Evolutionary conservation across 2,888 invertebrate genomes (phyloP), one percentile per base, ranked within the genome.

Genomic region (Priapulus caudatus): DNA sequence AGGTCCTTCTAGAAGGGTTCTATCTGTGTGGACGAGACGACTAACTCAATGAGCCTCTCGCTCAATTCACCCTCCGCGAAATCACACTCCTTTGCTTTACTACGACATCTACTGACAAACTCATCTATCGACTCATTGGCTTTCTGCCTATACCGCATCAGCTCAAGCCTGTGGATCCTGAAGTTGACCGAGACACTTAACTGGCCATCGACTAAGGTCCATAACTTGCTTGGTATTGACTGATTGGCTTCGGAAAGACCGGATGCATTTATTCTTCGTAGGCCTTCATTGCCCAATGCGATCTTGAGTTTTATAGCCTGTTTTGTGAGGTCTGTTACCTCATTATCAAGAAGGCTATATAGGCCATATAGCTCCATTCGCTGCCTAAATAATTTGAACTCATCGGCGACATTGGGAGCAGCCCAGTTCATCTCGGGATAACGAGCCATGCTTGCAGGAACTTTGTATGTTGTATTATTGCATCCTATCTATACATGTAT

Each of bases 91-190:
- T 45, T 23, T 16, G 55, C 52, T 16, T 45, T 19, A 1, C 46
- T 52, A 3, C 33, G 18, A n/a, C 23, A 23, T 22, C 53, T 21
- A 16, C 23, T 53, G 4, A 51, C 43, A 23, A 53, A 53, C 15
- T 56, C 45, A 43, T 55, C 55, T 4, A 56, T 43, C n/a, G 23
- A 19, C 20, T 56, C 52, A 2, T 50, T 46, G 15, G 20, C 19
- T 21, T 45, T 48, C 22, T 57, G 52, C 10, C n/a, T n/a, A n/a
- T n/a, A n/a, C n/a, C n/a, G n/a, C 52, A 46, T 50, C 20, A 56
- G 45, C 10, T 57, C 45, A 18, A 54, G 23, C 21, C 50, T 24
- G 23, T 53, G 24, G 3, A 55, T 52, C 20, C 50, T 19, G 44
- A 55, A 53, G 23, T 58, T 52, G 5, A 51, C 47, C 10, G 23